These are phyloP conservation scores for Perca flavescens DNA, from an alignment of 2,113 vertebrate species.

Conservation along the genomic window DNA sequence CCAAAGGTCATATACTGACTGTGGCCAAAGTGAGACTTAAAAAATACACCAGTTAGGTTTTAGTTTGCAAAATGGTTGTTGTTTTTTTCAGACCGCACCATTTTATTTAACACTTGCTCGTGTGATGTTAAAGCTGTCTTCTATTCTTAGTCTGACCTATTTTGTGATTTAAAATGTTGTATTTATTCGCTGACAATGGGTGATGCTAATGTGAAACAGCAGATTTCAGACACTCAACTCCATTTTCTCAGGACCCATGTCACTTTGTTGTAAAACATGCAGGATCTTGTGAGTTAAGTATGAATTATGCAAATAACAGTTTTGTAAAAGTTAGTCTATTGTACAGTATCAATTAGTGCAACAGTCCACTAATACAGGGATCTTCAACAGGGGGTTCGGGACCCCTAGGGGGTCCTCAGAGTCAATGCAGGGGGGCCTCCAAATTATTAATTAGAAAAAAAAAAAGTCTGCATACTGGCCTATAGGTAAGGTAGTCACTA, in stretches of 20 bases:
- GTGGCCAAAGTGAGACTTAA: not conserved
- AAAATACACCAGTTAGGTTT: not conserved
- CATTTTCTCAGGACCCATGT: slow-evolving; percentile 10
- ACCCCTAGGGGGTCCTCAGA: too few species aligned
- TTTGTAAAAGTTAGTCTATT: not conserved
- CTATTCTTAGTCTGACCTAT: slow-evolving; percentile 64
- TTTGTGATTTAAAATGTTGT: slow-evolving; percentile 21
- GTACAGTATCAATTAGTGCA: too few species aligned
- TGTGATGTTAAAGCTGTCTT: slow-evolving; percentile 26
- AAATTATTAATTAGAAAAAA: too few species aligned
- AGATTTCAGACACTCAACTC: slow-evolving; percentile 19
- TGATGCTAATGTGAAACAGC: slow-evolving; percentile 12
- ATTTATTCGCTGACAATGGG: slow-evolving; percentile 13
- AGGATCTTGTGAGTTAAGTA: slow-evolving; percentile 3
- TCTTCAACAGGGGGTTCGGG: too few species aligned
- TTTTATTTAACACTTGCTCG: slow-evolving; percentile 51
- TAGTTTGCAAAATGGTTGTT: not conserved
- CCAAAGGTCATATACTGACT: not conserved
- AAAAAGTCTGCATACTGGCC: too few species aligned
- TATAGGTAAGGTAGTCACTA: too few species aligned
- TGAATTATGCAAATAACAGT: slow-evolving; percentile 19
- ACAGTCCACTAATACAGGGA: too few species aligned
- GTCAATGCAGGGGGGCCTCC: too few species aligned
- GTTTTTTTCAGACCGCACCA: not conserved
- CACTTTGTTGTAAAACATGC: slow-evolving; percentile 20